These are phyloP conservation scores for Synaphobranchus kaupii DNA, from an alignment of 2,797 vertebrate species.

Conservation along the genomic window DNA sequence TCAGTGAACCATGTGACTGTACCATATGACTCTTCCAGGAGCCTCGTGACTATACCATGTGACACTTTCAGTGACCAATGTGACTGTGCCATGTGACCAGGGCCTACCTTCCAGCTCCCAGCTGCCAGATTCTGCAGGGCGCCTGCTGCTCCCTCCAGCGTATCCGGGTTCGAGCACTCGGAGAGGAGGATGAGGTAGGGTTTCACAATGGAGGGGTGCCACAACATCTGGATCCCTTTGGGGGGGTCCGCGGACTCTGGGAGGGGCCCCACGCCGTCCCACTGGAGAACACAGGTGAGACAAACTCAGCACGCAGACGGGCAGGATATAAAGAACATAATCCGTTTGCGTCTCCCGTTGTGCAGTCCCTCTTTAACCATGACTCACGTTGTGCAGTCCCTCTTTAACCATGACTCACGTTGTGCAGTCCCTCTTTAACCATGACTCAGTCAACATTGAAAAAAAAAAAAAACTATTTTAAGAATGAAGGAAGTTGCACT, in stretches of 20 bases:
- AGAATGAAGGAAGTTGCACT: neutral
- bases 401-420: neutral
- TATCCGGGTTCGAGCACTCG: slow-evolving; percentile 90
- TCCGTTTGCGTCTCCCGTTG: neutral
- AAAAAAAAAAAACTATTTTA: neutral
- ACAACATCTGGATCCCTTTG: slow-evolving; percentile 90
- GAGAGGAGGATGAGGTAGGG: slow-evolving; percentile 91
- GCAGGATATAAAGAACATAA: neutral
- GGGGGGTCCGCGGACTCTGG: slow-evolving; percentile 86
- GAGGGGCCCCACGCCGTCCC: slow-evolving; percentile 88
- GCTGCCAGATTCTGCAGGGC: slow-evolving; percentile 89
- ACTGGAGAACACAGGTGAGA: slow-evolving; percentile 65
- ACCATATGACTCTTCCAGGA: neutral
- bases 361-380: neutral
- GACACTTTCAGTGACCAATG: neutral
- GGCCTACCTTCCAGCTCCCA: slow-evolving; percentile 89
- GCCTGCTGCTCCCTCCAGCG: slow-evolving; percentile 85
- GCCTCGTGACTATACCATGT: neutral
- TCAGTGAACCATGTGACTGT: neutral
- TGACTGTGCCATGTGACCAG: slow-evolving; percentile 15
- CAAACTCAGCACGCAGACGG: neutral
- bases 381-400: neutral
- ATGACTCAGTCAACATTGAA: neutral
- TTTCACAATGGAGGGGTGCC: slow-evolving; percentile 91
- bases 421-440: neutral